A percentile compares a stretch with the other conserved stretches of the same genome.
Evolutionary conservation across 2,888 invertebrate genomes (phyloP).

Genomic region (Nudaria mundana): DNA sequence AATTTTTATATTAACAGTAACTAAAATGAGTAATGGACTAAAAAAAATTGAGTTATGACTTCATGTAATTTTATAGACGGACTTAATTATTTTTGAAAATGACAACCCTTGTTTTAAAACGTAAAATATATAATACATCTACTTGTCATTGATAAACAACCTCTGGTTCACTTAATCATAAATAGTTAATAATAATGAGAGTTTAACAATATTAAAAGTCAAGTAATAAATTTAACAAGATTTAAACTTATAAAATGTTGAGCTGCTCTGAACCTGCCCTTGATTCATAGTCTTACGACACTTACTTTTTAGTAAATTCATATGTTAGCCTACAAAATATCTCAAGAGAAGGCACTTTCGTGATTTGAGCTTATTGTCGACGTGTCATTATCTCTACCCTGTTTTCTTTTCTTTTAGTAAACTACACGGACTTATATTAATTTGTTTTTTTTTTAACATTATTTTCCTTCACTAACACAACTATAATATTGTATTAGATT

Average conservation of each 20-base stretch:
- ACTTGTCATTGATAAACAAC: constrained; percentile 42
- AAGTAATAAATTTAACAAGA: constrained; percentile 40
- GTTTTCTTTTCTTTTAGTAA: constrained; percentile 24
- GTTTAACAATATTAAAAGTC: constrained; percentile 69
- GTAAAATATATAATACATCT: constrained; percentile 32
- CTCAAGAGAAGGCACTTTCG: constrained; percentile 49
- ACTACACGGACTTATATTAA: background rate
- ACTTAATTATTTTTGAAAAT: constrained; percentile 1
- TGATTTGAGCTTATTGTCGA: constrained; percentile 61
- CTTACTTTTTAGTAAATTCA: constrained; percentile 41
- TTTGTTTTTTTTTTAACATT: background rate
- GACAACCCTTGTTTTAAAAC: constrained; percentile 22
- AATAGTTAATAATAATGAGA: constrained; percentile 39
- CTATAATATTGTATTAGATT: too few species aligned
- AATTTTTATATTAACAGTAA: background rate
- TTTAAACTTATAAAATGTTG: constrained; percentile 34
- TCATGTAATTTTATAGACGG: background rate
- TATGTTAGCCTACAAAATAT: constrained; percentile 29
- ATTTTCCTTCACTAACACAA: too few species aligned
- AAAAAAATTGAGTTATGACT: background rate
- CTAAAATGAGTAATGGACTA: background rate
- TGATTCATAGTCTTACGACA: constrained; percentile 11
- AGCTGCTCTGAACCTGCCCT: constrained; percentile 39
- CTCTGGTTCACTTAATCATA: constrained; percentile 37
- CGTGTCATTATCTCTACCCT: constrained; percentile 58